phyloP scores from a whole-genome alignment of 2,797 vertebrate species.

The Argya squamiceps region DNA sequence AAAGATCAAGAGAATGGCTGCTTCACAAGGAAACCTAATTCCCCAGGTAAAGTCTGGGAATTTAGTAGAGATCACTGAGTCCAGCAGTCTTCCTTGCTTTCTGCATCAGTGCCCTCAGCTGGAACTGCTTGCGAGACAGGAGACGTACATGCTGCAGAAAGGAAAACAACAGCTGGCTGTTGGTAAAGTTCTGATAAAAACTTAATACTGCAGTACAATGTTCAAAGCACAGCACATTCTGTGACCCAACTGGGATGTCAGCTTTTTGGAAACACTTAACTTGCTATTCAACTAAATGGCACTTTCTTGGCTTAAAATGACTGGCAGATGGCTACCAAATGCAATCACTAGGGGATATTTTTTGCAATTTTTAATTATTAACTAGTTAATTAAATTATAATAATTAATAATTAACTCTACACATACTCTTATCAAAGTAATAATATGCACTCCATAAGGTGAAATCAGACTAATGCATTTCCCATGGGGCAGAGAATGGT shows the following conservation, averaged over 20 bases:
- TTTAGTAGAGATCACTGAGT: constrained; percentile 97
- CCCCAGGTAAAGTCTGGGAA: constrained; percentile 1
- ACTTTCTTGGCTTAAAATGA: not conserved
- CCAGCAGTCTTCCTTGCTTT: constrained; percentile 98
- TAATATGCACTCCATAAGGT: not conserved
- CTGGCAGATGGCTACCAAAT: not conserved
- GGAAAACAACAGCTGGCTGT: not conserved
- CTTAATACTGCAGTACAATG: not conserved
- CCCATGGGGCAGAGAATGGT: not conserved
- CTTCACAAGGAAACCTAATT: constrained; percentile 39
- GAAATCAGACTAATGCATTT: not conserved
- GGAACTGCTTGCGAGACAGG: constrained; percentile 98
- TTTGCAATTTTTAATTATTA: not conserved
- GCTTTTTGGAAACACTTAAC: not conserved
- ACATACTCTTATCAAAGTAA: not conserved
- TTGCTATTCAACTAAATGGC: not conserved
- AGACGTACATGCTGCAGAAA: constrained; percentile 91
- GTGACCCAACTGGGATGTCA: not conserved
- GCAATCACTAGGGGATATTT: not conserved
- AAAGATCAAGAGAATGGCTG: constrained; percentile 68
- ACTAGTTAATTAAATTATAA: not conserved
- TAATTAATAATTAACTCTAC: not conserved
- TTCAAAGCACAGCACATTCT: not conserved
- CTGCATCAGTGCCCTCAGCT: constrained; percentile 97
- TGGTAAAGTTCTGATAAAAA: not conserved